Evolutionary conservation across 37 sponge, comb jelly and placozoan species (phyloP).

Genomic region (Chondrilla cf. caribensis): DNA sequence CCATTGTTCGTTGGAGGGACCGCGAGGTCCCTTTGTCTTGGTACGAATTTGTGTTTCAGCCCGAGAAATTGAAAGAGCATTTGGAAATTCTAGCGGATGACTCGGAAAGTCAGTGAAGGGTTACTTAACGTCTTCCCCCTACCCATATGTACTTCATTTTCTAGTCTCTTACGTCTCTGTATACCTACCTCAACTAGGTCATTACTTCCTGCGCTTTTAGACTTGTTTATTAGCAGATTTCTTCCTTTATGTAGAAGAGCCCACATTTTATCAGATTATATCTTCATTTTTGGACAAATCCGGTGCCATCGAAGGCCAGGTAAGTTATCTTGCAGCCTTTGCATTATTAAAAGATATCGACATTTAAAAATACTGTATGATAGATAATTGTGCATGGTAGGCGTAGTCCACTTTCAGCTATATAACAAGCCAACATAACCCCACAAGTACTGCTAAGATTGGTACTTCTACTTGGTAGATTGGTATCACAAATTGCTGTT

Average conservation of each 20-base stretch:
- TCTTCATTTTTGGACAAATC: constrained; percentile 73
- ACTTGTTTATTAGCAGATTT: too few relatives aligned
- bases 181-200: neutral
- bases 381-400: too few relatives aligned
- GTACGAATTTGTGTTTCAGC: constrained; percentile 67
- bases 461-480: too few relatives aligned
- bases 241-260: constrained; percentile 57
- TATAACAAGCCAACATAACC: too few relatives aligned
- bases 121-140: too few relatives aligned
- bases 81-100: constrained; percentile 34
- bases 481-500: too few relatives aligned
- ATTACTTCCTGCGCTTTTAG: neutral
- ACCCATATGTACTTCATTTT: neutral
- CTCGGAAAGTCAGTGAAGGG: constrained; percentile 31
- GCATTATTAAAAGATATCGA: too few relatives aligned
- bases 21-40: constrained; percentile 69
- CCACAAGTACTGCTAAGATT: too few relatives aligned
- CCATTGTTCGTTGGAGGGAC: constrained; percentile 28
- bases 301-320: constrained; percentile 54
- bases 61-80: constrained; percentile 59
- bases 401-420: too few relatives aligned
- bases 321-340: neutral
- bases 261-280: constrained; percentile 53
- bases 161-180: neutral
- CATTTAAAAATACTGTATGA: too few relatives aligned